These are phyloP conservation scores for Spizaetus ornatus DNA, from an alignment of 2,113 vertebrate species.

Conservation along the genomic window DNA sequence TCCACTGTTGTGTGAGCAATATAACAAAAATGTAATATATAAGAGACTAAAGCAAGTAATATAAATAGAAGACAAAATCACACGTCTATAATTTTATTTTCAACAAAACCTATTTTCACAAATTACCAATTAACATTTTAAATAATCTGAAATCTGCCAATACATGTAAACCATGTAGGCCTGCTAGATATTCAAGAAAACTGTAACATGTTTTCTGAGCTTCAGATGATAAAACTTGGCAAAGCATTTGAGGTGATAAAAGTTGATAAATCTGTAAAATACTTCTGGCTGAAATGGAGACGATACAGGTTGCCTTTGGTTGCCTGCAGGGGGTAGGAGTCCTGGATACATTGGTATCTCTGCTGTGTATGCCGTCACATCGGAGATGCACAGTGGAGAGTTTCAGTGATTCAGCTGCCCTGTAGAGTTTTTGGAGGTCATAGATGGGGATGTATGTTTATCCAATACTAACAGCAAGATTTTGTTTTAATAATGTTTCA, in stretches of 20 bases:
- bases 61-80: neutral
- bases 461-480: neutral
- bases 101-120: neutral
- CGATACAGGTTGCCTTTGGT: neutral
- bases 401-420: neutral
- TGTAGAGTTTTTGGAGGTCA: neutral
- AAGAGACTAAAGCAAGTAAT: neutral
- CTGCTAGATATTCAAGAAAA: neutral
- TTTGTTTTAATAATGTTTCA: neutral
- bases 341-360: accelerated
- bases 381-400: neutral
- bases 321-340: neutral
- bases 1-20: neutral
- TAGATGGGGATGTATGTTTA: neutral
- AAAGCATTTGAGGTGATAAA: neutral
- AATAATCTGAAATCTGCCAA: neutral
- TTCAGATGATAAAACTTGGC: neutral
- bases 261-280: neutral
- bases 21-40: neutral
- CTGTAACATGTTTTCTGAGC: neutral
- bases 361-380: neutral
- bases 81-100: neutral
- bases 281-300: neutral
- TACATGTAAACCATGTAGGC: neutral
- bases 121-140: neutral